Conservation (phyloP, 2,113 vertebrate species). For the Dolichallabes microphthalmus region DNA sequence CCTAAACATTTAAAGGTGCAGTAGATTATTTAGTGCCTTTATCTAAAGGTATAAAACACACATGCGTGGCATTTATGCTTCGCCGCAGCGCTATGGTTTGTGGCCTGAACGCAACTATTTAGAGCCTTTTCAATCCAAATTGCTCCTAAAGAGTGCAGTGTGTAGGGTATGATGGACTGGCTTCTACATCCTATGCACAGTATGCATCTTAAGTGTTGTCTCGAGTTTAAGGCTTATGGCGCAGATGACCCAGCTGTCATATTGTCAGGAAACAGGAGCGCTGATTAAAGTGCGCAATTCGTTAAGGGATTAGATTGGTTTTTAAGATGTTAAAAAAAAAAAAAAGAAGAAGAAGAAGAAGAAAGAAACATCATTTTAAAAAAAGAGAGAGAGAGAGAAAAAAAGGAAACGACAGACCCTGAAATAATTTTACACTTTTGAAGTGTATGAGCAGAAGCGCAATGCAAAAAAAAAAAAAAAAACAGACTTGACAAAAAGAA, state of each 20-base stretch:
- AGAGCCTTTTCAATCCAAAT: background rate
- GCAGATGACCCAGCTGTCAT: background rate
- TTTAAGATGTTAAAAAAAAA: constrained; percentile 16
- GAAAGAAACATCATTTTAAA: constrained; percentile 3
- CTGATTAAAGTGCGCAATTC: constrained; percentile 51
- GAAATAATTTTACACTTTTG: constrained; percentile 3
- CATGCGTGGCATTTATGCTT: background rate
- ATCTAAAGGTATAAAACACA: background rate
- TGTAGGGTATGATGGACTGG: background rate
- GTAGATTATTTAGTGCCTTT: background rate
- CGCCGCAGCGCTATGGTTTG: background rate
- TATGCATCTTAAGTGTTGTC: background rate
- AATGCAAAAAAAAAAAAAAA: background rate
- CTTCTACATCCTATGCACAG: background rate
- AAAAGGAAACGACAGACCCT: constrained; percentile 24
- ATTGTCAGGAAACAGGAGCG: constrained; percentile 13
- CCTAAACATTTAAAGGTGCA: background rate
- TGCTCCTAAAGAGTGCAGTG: background rate
- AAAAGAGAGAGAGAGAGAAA: constrained; percentile 42
- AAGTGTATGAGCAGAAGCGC: constrained; percentile 46
- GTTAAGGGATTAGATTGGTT: constrained; percentile 20
- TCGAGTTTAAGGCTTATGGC: background rate
- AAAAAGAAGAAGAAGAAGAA: constrained; percentile 37
- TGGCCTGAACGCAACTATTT: background rate
- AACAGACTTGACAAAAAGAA: background rate